Evolutionary conservation across 2,888 invertebrate species (phyloP), one percentile per base, ranked within the genome.

Genomic region (Macaria liturata): DNA sequence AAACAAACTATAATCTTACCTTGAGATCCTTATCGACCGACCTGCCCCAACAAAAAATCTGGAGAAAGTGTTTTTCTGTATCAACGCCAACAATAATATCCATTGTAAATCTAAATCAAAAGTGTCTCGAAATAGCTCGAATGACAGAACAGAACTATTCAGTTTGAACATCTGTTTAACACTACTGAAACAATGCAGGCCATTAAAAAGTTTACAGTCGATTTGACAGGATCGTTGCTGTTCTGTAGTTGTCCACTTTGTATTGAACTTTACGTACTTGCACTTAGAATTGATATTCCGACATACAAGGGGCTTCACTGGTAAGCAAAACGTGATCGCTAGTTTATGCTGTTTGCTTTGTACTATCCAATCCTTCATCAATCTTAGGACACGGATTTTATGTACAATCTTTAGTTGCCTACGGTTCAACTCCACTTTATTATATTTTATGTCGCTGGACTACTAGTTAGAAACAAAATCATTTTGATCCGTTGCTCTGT

Each of bases 161-260:
- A 44, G 54, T 57, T 62, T 64, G 63, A 60, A 59, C 59, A 63
- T 63, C 63, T 64, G 64, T 56, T 20, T 59, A 57, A 52, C 55
- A 59, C 45, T 59, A 51, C 34, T 46, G 56, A 59, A 65, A 65
- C 64, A 65, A 64, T 67, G 59, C 49, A 43, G 8, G 59, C 56
- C 49, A 66, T 64, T 64, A 66, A 58, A 57, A 55, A 59, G 31
- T 64, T 66, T 59, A 64, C 54, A 55, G 42, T 53, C 54, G 54
- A 49, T 59, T 57, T 54, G 54, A 65, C 62, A 55, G 54, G 45
- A 51, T 44, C 50, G 30, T 40, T 61, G 37, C 51, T 60, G 51
- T 57, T 4, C 42, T 4, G 34, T 51, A 30, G 54, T 40, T 45
- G 50, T 45, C 32, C 9, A 48, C 34, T 37, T 50, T 37, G 59